A percentile compares a stretch with the other conserved stretches of the same genome.
Conservation (phyloP, 2,113 vertebrate species). For the Salvelinus sp. region DNA sequence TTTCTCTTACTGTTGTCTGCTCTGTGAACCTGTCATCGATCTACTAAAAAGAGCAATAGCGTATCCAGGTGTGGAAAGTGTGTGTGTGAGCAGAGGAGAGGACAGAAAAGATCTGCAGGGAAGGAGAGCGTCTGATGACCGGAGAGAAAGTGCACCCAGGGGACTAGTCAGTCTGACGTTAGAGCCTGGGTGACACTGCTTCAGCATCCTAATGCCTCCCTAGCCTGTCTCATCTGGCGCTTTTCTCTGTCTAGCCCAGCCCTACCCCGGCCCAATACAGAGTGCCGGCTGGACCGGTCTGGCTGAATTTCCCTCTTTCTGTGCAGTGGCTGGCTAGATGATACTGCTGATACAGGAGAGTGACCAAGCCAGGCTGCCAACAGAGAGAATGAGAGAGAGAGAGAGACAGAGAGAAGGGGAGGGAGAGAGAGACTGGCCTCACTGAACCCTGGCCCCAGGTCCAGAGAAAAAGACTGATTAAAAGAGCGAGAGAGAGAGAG, state of each 20-base stretch:
- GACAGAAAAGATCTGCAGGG: too few relatives aligned
- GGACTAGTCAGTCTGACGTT: too few relatives aligned
- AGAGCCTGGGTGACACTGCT: too few relatives aligned
- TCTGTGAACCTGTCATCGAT: too few relatives aligned
- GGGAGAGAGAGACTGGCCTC: neutral
- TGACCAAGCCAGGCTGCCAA: neutral
- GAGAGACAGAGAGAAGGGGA: neutral
- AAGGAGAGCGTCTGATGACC: neutral
- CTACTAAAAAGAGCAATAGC: too few relatives aligned
- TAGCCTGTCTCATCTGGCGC: too few relatives aligned
- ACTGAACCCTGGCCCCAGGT: neutral
- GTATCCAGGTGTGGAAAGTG: neutral
- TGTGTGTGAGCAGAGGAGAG: too few relatives aligned
- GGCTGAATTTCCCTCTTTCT: too few relatives aligned
- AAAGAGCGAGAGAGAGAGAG: neutral
- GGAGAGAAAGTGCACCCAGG: too few relatives aligned
- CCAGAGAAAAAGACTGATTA: neutral
- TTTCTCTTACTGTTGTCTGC: neutral
- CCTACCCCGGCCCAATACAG: neutral
- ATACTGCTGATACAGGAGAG: slow-evolving; percentile 9
- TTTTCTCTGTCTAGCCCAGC: neutral
- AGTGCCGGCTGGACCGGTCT: too few relatives aligned
- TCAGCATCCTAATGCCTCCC: too few relatives aligned
- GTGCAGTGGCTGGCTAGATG: neutral
- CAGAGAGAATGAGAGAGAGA: neutral